A percentile compares a stretch with the other conserved stretches of the same genome.
Conservation (phyloP, 2,888 invertebrate species). For the Hipparchia semele region DNA sequence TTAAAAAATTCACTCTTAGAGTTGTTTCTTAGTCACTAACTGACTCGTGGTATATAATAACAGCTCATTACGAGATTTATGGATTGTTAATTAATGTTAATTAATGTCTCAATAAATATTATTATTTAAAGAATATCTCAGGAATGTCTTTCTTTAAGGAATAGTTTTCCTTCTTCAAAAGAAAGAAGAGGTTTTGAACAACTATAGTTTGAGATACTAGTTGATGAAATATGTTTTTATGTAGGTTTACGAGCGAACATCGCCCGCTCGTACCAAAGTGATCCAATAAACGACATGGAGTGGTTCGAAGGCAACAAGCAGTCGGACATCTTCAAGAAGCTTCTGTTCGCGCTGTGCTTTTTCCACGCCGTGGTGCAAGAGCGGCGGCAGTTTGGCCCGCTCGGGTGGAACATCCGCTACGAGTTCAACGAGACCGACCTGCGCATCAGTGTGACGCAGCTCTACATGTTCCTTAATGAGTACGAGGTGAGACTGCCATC, state of each 20-base stretch:
- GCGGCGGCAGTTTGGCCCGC: slow-evolving; percentile 94
- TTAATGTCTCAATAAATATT: too few species aligned
- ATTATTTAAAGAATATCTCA: too few species aligned
- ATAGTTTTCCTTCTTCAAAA: too few species aligned
- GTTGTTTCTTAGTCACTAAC: too few species aligned
- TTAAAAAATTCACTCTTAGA: too few species aligned
- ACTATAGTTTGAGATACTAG: background rate
- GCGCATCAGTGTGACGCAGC: slow-evolving; percentile 93
- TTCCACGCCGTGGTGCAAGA: slow-evolving; percentile 97
- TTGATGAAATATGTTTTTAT: background rate
- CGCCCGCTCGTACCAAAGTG: slow-evolving; percentile 90
- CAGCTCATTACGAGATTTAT: too few species aligned
- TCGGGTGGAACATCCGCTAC: slow-evolving; percentile 98
- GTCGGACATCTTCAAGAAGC: slow-evolving; percentile 89
- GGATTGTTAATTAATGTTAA: too few species aligned
- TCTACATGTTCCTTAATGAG: slow-evolving; percentile 93
- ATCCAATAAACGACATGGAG: slow-evolving; percentile 93
- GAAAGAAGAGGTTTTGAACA: background rate
- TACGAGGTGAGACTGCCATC: slow-evolving; percentile 83
- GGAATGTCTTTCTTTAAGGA: too few species aligned
- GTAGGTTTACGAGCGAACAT: slow-evolving; percentile 90
- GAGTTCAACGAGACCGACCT: slow-evolving; percentile 98
- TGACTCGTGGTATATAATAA: too few species aligned
- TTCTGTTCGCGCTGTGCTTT: slow-evolving; percentile 95
- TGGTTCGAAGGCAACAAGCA: slow-evolving; percentile 94